Conservation (phyloP, 2,797 vertebrate genomes). For the Hippoglossus hippoglossus region DNA sequence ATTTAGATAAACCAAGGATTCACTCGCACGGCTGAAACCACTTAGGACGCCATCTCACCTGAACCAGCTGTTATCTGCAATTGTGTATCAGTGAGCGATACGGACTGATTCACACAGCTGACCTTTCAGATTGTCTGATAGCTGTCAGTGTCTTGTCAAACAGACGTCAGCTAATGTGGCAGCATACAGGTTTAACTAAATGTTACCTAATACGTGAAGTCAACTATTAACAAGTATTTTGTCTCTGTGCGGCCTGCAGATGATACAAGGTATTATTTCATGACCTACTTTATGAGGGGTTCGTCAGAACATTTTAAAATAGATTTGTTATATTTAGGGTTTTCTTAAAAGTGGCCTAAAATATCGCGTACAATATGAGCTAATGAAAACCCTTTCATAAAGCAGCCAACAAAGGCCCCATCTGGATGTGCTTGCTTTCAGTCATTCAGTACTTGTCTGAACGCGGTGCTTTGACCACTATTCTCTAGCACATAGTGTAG, state of each 20-base stretch:
- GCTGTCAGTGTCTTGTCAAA: slow-evolving; percentile 41
- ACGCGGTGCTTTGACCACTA: slow-evolving; percentile 16
- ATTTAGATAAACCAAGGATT: slow-evolving; percentile 42
- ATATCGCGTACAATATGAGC: slow-evolving; percentile 19
- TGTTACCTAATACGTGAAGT: neutral
- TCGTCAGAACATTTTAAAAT: neutral
- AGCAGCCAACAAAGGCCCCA: slow-evolving; percentile 23
- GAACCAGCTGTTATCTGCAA: slow-evolving; percentile 50
- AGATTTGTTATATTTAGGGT: neutral
- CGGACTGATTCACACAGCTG: slow-evolving; percentile 23
- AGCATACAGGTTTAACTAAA: slow-evolving; percentile 3
- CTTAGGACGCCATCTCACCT: slow-evolving; percentile 22
- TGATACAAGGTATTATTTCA: neutral
- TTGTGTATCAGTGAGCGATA: slow-evolving; percentile 41
- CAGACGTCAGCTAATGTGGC: slow-evolving; percentile 22
- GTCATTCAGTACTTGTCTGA: slow-evolving; percentile 5
- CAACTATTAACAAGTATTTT: neutral
- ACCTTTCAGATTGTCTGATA: slow-evolving; percentile 47
- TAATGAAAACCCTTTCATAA: slow-evolving; percentile 17
- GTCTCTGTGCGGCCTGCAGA: neutral
- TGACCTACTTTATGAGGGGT: neutral
- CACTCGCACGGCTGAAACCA: slow-evolving; percentile 6
- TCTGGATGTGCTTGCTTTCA: slow-evolving; percentile 28
- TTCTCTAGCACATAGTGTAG: no score
- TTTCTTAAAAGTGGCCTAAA: slow-evolving; percentile 23